Evolutionary conservation across 1,140 invertebrate genomes (phyloP), one percentile per base, ranked within the genome.

Genomic region (Steinernema feltiae): DNA sequence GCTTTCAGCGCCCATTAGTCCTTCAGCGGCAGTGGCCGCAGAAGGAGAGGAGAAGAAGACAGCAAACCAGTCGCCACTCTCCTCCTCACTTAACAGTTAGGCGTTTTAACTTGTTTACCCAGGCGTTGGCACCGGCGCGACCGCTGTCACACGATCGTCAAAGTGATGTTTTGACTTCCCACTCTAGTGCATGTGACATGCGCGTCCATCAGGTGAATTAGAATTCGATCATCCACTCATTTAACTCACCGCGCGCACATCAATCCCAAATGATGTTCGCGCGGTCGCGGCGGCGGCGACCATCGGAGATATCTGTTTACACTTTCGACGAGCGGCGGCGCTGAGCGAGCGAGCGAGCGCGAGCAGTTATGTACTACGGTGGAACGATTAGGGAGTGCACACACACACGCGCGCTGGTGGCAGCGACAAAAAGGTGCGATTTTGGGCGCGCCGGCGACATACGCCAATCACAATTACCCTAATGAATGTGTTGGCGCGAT

Each of bases 401-500:
- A n/a, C n/a, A n/a, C n/a, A n/a, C n/a, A n/a, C n/a, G n/a, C n/a
- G 53, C 53, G 53, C 3, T 21, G 53, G 24, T 15, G 53, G 2
- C 15, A 63, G 15, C 53, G 53, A 63, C 53, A 63, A 63, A 63
- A 63, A 63, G 53, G 53, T 63, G 53, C 53, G 53, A 63, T 63
- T 63, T 63, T 63, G 53, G 53, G 53, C 53, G 53, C 12, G 24
- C 7, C 53, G 53, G 53, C 53, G 53, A 63, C 53, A 63, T 63
- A 63, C 53, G 53, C 53, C 53, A 63, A 63, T 27, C 53, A 63
- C 53, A 63, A 63, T 63, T 63, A 63, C 53, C 53, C 53, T 63
- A 63, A 63, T 63, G 53, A 63, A 63, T 63, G 53, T 63, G 53
- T 27, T 63, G 53, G 53, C n/a, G n/a, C 53, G 53, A 63, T 63